Evolutionary conservation across 2,888 invertebrate species (phyloP).

Genomic region (Agonopterix heracliana): DNA sequence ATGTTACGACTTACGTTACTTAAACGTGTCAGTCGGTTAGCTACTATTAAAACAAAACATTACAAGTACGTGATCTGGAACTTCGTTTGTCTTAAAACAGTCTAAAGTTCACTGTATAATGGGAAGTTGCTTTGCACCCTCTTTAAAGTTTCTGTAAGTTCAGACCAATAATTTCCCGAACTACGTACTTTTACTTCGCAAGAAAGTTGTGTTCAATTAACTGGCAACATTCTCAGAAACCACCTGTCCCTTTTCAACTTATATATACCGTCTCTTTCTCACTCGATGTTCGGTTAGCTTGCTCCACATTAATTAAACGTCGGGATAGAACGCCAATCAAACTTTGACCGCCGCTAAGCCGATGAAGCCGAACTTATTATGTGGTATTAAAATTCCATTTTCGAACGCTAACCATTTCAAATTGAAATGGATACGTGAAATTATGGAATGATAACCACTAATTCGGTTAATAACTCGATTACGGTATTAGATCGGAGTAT

Average conservation of each 20-base stretch:
- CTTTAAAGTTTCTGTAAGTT: constrained; percentile 35
- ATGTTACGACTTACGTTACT: no score
- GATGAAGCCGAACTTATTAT: constrained; percentile 69
- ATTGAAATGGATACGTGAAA: constrained; percentile 54
- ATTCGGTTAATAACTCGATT: constrained; percentile 34
- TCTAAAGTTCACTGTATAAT: no score
- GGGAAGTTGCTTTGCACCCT: background rate
- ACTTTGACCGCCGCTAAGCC: constrained; percentile 71
- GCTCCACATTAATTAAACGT: constrained; percentile 69
- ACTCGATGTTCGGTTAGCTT: constrained; percentile 49
- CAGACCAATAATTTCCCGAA: constrained; percentile 46
- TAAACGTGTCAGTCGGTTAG: background rate
- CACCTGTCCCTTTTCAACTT: constrained; percentile 37
- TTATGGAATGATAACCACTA: constrained; percentile 36
- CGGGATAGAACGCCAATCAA: constrained; percentile 72
- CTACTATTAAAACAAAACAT: no score
- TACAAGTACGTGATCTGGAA: no score
- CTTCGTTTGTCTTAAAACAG: no score
- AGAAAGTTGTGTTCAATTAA: constrained; percentile 56
- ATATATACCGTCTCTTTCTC: constrained; percentile 35
- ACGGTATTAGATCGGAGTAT: constrained; percentile 16
- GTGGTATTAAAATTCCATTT: constrained; percentile 72
- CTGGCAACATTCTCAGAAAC: constrained; percentile 58
- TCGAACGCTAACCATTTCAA: constrained; percentile 45
- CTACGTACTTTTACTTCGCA: constrained; percentile 45